These are phyloP conservation scores for Standfussiana lucernea DNA, from an alignment of 2,888 invertebrate species.

Conservation along the genomic window DNA sequence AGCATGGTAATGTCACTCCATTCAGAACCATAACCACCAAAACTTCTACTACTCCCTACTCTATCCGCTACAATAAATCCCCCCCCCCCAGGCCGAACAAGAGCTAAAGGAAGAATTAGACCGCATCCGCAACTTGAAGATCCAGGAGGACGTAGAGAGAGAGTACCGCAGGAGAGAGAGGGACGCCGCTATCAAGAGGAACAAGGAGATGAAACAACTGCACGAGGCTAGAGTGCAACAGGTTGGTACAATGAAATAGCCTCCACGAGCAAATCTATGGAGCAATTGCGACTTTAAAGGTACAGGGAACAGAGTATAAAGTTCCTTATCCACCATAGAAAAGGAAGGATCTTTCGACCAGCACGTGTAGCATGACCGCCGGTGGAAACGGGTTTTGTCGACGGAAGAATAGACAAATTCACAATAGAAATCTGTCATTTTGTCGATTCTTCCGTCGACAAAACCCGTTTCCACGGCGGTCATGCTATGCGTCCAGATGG, in stretches of 20 bases:
- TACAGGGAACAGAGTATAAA: neutral
- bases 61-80: neutral
- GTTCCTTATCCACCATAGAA: neutral
- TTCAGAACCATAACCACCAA: too few relatives aligned
- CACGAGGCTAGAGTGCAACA: constrained; percentile 90
- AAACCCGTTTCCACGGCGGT: too few relatives aligned
- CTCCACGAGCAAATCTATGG: neutral
- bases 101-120: constrained; percentile 88
- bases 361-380: too few relatives aligned
- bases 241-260: constrained; percentile 74
- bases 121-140: constrained; percentile 88
- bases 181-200: constrained; percentile 90
- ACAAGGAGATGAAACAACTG: constrained; percentile 87
- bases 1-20: too few relatives aligned
- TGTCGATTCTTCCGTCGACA: too few relatives aligned
- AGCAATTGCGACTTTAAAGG: neutral
- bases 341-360: too few relatives aligned
- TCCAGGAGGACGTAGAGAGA: constrained; percentile 92
- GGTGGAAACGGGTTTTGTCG: too few relatives aligned
- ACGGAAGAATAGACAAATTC: too few relatives aligned
- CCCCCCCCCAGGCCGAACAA: constrained; percentile 83
- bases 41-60: too few relatives aligned
- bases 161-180: constrained; percentile 93
- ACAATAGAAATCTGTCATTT: too few relatives aligned
- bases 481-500: too few relatives aligned